phyloP scores from a whole-genome alignment of 2,113 vertebrate genomes.

The Ifrita kowaldi region DNA sequence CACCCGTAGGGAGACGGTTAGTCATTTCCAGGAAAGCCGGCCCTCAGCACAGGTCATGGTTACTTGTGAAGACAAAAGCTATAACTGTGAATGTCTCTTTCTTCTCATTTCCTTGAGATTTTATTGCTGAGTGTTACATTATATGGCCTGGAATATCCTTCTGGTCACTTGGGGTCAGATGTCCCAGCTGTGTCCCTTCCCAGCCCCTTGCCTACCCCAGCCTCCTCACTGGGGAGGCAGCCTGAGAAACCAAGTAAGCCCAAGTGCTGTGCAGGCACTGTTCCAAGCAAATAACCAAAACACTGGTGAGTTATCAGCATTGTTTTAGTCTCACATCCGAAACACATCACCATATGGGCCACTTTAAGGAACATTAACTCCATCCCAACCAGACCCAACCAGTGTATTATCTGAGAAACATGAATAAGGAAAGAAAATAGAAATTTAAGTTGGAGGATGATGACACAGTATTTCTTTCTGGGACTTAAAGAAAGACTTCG shows the following conservation, averaged over 20 bases:
- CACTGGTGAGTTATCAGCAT: neutral
- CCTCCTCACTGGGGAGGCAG: neutral
- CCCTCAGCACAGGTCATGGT: neutral
- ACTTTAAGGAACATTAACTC: neutral
- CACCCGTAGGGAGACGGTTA: too few relatives aligned
- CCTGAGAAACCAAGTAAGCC: neutral
- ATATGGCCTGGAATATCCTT: neutral
- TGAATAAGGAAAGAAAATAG: neutral
- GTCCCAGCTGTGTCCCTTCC: neutral
- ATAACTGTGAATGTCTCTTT: neutral
- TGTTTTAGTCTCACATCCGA: neutral
- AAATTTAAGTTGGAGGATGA: neutral
- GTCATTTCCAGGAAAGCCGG: neutral
- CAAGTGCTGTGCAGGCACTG: too few relatives aligned
- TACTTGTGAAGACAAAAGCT: neutral
- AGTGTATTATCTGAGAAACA: neutral
- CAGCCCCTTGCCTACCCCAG: neutral
- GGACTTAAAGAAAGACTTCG: neutral
- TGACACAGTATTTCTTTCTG: neutral
- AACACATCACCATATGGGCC: neutral
- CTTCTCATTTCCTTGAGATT: neutral
- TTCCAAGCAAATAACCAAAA: neutral
- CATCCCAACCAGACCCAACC: neutral
- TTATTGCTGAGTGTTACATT: neutral
- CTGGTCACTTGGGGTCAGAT: neutral